phyloP scores from a whole-genome alignment of 2,113 vertebrate genomes.

The Paratilapia polleni region DNA sequence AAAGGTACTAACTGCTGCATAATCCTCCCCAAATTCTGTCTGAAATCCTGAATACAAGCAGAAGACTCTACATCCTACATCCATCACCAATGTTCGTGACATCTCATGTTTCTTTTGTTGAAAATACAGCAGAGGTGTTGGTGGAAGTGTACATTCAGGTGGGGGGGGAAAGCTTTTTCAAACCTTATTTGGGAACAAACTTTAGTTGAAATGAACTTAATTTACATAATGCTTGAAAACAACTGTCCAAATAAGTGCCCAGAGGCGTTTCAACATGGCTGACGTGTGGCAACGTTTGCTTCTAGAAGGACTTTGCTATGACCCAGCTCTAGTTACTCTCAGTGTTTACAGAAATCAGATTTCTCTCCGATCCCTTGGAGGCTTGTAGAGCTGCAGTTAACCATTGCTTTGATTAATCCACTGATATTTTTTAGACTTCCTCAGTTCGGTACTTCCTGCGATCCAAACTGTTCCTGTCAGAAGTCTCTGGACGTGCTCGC shows the following conservation, averaged over 20 bases:
- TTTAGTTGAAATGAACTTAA: too few species aligned
- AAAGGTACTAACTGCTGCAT: background rate
- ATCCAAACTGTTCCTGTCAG: background rate
- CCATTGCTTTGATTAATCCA: background rate
- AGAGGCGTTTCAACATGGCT: too few species aligned
- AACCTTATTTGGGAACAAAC: too few species aligned
- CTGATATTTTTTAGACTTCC: background rate
- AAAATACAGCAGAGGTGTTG: background rate
- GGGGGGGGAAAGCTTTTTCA: too few species aligned
- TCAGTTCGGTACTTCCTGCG: background rate
- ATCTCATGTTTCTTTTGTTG: background rate
- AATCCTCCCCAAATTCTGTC: background rate
- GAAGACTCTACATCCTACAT: rapidly evolving
- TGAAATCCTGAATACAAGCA: background rate
- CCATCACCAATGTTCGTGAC: background rate
- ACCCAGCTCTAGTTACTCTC: too few species aligned
- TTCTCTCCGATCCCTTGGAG: rapidly evolving
- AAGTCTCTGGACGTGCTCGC: background rate
- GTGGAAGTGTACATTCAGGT: background rate
- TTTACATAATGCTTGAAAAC: too few species aligned
- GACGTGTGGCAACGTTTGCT: too few species aligned
- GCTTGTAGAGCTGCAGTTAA: background rate
- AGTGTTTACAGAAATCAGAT: too few species aligned
- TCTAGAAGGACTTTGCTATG: too few species aligned
- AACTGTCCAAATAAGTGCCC: too few species aligned